Evolutionary conservation across 2,113 vertebrate species (phyloP), one percentile per base, ranked within the genome.

Genomic region (Psittacus erithacus): DNA sequence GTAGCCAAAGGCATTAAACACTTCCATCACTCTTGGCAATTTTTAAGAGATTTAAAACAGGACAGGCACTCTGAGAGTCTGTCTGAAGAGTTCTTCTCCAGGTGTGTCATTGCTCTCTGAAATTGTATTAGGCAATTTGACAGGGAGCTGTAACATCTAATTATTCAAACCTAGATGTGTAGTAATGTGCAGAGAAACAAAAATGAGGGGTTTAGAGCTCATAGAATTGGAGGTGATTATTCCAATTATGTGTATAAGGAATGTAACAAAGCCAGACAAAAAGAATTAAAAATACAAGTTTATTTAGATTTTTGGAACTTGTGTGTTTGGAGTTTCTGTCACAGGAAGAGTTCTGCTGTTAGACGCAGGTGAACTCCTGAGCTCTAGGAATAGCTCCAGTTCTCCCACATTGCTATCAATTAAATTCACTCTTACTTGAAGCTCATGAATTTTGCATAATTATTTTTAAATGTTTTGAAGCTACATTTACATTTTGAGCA

Each of bases 321-420:
- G 33, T 8, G 3, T 71, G 11, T 75, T 96, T 76, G 53, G 78
- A 43, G 39, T 88, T 80, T 86, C 28, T 87, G 87, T 82, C 47
- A 46, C 24, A 89, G 60, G 35, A 77, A 70, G 38, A 85, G 23
- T 59, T 91, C 92, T 97, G 33, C 81, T 93, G 29, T 86, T 79
- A 93, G 79, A 68, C 47, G 62, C 88, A 33, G 62, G 75, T 68
- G 95, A 97, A 86, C 87, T 91, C 62, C 92, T 33, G 4, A 6
- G 67, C 87, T 96, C 64, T 95, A 87, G 80, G 87, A 96, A 96
- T 77, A 70, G 39, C 35, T 94, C 65, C 64, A 92, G 12, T 83
- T 91, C 92, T 88, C 43, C 17, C 38, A 84, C 49, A 93, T 96
- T 63, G 22, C 60, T 82, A 82, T 90, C 77, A 78, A 13, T 96